These are phyloP conservation scores for Chromobotia macracanthus DNA, from an alignment of 2,797 vertebrate genomes.

Conservation along the genomic window DNA sequence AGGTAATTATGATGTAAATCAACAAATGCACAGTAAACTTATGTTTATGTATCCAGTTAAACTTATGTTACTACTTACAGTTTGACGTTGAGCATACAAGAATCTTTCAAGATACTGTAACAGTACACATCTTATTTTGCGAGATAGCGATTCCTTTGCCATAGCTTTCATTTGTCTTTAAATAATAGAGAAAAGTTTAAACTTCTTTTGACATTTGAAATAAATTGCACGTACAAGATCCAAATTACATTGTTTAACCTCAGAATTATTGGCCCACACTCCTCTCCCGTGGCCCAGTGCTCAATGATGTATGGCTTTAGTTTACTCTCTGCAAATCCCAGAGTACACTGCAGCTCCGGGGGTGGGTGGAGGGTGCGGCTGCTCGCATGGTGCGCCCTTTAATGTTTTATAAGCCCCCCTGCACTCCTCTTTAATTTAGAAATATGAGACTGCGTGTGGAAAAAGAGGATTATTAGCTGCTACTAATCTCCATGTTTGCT, in stretches of 20 bases:
- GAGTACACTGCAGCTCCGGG: constrained; percentile 75
- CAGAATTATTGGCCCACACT: constrained; percentile 92
- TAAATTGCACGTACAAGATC: constrained; percentile 82
- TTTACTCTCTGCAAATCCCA: constrained; percentile 96
- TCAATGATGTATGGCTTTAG: constrained; percentile 94
- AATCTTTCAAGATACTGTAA: not conserved
- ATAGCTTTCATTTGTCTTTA: constrained; percentile 26
- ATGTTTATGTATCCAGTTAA: too few relatives aligned
- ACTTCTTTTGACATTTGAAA: constrained; percentile 75
- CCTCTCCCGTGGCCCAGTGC: constrained; percentile 79
- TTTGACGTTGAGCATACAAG: constrained; percentile 19
- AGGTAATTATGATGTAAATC: not conserved
- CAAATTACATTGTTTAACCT: constrained; percentile 93
- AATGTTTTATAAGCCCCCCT: constrained; percentile 94
- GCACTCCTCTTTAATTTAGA: constrained; percentile 96
- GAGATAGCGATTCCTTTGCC: constrained; percentile 2
- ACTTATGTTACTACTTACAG: not conserved
- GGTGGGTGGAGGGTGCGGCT: constrained; percentile 61
- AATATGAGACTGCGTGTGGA: constrained; percentile 93
- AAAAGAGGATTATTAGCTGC: constrained; percentile 95
- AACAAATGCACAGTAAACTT: constrained; percentile 1
- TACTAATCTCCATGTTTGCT: constrained; percentile 84
- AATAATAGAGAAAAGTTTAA: constrained; percentile 72
- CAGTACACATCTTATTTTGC: constrained; percentile 25
- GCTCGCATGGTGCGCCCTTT: constrained; percentile 83